phyloP scores from a whole-genome alignment of 1,140 invertebrate species.

The Zophobas morio region DNA sequence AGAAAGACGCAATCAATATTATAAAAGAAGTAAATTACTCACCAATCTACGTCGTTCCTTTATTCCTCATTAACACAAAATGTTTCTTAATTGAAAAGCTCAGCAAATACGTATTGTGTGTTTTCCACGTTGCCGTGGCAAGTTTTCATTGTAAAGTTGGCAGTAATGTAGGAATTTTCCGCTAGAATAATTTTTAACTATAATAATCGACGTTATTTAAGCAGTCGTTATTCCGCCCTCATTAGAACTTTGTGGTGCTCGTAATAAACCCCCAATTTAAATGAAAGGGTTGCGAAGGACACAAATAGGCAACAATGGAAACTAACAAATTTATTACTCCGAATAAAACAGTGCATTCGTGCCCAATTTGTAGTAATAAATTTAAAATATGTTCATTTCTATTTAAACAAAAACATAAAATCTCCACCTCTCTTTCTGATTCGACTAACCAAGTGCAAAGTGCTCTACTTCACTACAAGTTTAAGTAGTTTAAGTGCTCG shows the following conservation, averaged over 20 bases:
- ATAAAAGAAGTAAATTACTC: slow-evolving; percentile 17
- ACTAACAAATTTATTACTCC: background rate
- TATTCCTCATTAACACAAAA: background rate
- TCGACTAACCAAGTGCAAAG: too few relatives aligned
- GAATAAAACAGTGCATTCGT: too few relatives aligned
- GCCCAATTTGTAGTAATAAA: too few relatives aligned
- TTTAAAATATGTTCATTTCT: too few relatives aligned
- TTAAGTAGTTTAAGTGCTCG: too few relatives aligned
- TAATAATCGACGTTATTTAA: slow-evolving; percentile 15
- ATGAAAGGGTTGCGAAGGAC: background rate
- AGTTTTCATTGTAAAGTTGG: background rate
- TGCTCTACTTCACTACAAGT: too few relatives aligned
- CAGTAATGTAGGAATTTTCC: slow-evolving; percentile 6
- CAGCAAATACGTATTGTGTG: slow-evolving; percentile 17
- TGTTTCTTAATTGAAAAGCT: slow-evolving; percentile 18
- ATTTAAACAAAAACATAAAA: too few relatives aligned
- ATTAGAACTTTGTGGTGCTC: background rate
- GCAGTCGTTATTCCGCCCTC: background rate
- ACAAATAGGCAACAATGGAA: background rate
- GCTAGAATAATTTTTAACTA: slow-evolving; percentile 29
- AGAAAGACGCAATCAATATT: background rate
- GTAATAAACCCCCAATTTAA: background rate
- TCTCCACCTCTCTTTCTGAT: too few relatives aligned
- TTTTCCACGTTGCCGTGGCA: background rate
- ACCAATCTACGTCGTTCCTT: background rate